Evolutionary conservation across 2,113 vertebrate genomes (phyloP), one percentile per base, ranked within the genome.

Genomic region (Oceanodroma tethys): DNA sequence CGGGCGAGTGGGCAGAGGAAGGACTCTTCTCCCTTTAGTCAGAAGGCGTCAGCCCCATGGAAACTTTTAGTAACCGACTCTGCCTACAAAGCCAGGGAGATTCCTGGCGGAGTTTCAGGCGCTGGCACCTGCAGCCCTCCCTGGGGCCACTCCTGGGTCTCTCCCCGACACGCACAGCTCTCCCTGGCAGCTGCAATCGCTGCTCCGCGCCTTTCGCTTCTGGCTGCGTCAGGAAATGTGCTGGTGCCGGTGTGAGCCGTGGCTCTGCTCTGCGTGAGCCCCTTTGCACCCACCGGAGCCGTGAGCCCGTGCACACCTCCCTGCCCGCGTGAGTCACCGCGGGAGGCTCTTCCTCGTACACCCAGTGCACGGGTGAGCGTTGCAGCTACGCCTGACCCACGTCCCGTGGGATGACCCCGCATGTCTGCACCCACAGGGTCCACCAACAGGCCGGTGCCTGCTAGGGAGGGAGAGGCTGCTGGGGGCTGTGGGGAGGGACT

Each of bases 21-120:
- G 40, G 65, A 17, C 72, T 40, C 75, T 5, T 16, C 63, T 79
- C 34, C 66, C 26, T 27, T 30, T 9, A 34, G 15, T 55, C 75
- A 23, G 55, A 10, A 60, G 45, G 50, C 66, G 27, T 71, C 94
- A 79, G 83, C 66, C 27, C 25, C 42, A 4, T 27, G 94, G 96
- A 95, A 96, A 95, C 53, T 93, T 52, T 91, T 63, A 71, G 90
- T 89, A 94, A 93, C 9, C 14, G 9, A 6, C 71, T 27, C 10
- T n/a, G 65, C 63, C 47, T 11, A 21, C 17, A 6, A 8, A 20
- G 36, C 65, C 45, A 8, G 56, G 6, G 45, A 55, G 56, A 27
- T 17, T 92, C 83, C 92, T 88, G 92, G 87, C 81, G 0, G 26
- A 9, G 56, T 16, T 10, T 65, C 62, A 27, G 74, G 29, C 1